Evolutionary conservation across 1,140 invertebrate genomes (phyloP).

Genomic region (Bombus vancouverensis): DNA sequence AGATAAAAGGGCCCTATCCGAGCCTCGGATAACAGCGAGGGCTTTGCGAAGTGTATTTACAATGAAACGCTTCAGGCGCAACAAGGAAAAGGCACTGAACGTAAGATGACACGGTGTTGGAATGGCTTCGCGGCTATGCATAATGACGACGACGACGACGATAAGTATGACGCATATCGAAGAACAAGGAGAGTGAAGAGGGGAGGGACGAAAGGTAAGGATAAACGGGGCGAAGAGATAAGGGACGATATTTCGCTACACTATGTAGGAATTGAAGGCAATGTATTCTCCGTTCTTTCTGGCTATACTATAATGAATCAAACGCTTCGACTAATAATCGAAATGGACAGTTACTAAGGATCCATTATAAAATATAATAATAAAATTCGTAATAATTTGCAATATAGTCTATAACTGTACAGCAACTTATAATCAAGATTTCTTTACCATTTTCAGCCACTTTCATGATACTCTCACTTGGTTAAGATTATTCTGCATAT

Average conservation of each 20-base stretch:
- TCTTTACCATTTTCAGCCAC: neutral
- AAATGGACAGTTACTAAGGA: slow-evolving; percentile 63
- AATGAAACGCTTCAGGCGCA: slow-evolving; percentile 54
- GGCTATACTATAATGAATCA: slow-evolving; percentile 73
- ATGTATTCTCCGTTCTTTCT: slow-evolving; percentile 78
- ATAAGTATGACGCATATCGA: slow-evolving; percentile 32
- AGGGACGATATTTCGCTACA: slow-evolving; percentile 60
- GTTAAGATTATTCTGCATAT: neutral
- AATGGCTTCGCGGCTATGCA: slow-evolving; percentile 60
- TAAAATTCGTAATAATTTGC: slow-evolving; percentile 73
- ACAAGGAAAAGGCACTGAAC: slow-evolving; percentile 24
- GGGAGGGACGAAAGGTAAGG: neutral
- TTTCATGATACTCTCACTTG: too few species aligned
- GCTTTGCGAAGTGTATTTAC: slow-evolving; percentile 74
- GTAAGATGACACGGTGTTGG: slow-evolving; percentile 61
- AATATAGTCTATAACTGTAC: slow-evolving; percentile 79
- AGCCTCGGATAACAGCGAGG: slow-evolving; percentile 52
- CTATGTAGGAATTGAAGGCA: slow-evolving; percentile 75
- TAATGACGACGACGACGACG: slow-evolving; percentile 38
- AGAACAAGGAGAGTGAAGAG: neutral
- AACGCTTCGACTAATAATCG: slow-evolving; percentile 69
- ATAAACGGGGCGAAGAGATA: neutral
- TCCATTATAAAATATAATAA: slow-evolving; percentile 74
- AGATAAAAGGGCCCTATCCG: slow-evolving; percentile 22
- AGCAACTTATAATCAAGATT: slow-evolving; percentile 51